Evolutionary conservation across 2,113 vertebrate genomes (phyloP), one percentile per base, ranked within the genome.

Genomic region (Anolis carolinensis): DNA sequence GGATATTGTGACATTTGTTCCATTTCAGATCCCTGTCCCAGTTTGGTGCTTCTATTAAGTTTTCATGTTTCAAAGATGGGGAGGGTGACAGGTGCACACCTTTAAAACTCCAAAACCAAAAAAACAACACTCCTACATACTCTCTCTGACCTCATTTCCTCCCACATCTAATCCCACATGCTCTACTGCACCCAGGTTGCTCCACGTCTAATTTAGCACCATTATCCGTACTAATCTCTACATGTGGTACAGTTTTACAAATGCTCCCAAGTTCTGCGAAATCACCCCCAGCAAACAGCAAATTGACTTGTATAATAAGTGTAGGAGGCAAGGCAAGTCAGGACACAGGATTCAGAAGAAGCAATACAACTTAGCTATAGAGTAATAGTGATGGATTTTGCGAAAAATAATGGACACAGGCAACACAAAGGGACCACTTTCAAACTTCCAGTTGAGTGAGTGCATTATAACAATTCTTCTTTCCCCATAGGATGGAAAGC

Each of bases 141-240:
- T 87, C 44, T 18, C 13, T 81, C n/a, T 25, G 23, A 73, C 18
- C 71, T 67, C 3, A 67, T 67, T 30, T 83, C 39, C 79, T 85
- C 65, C 77, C 68, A 34, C 48, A 2, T 23, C 75, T 55, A 88
- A 14, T 67, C 89, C 52, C 52, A 75, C 11, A 10, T 3, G 48
- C 52, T 62, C 39, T 16, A 23, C 23, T 83, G 7, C 74, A 79
- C 27, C 11, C 55, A 79, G 8, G 13, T 48, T 86, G 90, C 59
- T 79, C 52, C 7, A 8, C 0, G 52, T 7, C 48, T 9, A 70
- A 23, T 0, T 25, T 23, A 59, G 14, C 18, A 32, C 30, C 50
- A 30, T 73, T 52, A 86, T 88, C 52, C 63, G 32, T 59, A 83
- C 25, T 76, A 89, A 82, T 23, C 30, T 83, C 83, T 73, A 4